Evolutionary conservation across 2,797 vertebrate species (phyloP).

Genomic region (Centropyge bicolor): DNA sequence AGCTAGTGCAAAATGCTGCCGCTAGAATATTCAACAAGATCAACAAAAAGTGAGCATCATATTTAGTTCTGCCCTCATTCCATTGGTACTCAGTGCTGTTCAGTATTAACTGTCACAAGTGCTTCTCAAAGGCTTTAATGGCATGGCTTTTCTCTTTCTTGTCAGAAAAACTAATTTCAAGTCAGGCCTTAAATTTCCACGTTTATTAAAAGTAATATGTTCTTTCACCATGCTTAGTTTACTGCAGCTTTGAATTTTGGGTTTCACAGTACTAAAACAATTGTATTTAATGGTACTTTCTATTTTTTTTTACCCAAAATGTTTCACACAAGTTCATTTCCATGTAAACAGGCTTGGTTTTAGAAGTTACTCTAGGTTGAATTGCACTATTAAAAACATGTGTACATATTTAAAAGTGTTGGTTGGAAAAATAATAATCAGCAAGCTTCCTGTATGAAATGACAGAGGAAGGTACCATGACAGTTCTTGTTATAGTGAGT

Average conservation of each 20-base stretch:
- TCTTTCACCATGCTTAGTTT: conserved; percentile 46
- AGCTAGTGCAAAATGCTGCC: conserved; percentile 83
- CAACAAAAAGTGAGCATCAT: conserved; percentile 85
- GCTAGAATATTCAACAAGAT: conserved; percentile 83
- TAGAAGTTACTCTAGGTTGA: neutral
- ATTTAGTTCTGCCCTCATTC: conserved; percentile 81
- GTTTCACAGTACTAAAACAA: conserved; percentile 33
- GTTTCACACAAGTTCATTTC: conserved; percentile 13
- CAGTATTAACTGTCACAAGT: conserved; percentile 73
- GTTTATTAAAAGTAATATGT: conserved; percentile 33
- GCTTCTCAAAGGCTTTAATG: conserved; percentile 73
- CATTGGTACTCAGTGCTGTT: conserved; percentile 73
- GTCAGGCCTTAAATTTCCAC: conserved; percentile 39
- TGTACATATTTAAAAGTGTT: conserved; percentile 22
- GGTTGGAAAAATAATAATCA: conserved; percentile 23
- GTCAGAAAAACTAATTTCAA: conserved; percentile 61
- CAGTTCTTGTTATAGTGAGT: conserved; percentile 8
- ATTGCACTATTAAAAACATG: neutral
- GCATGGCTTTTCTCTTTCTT: conserved; percentile 74
- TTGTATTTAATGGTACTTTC: conserved; percentile 1
- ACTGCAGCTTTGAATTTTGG: conserved; percentile 45
- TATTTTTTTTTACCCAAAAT: conserved; percentile 3
- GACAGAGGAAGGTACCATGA: neutral
- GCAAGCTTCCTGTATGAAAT: conserved; percentile 20
- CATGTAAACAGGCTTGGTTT: conserved; percentile 19